Conservation (phyloP, 2,113 vertebrate genomes). For the Tenrec ecaudatus region DNA sequence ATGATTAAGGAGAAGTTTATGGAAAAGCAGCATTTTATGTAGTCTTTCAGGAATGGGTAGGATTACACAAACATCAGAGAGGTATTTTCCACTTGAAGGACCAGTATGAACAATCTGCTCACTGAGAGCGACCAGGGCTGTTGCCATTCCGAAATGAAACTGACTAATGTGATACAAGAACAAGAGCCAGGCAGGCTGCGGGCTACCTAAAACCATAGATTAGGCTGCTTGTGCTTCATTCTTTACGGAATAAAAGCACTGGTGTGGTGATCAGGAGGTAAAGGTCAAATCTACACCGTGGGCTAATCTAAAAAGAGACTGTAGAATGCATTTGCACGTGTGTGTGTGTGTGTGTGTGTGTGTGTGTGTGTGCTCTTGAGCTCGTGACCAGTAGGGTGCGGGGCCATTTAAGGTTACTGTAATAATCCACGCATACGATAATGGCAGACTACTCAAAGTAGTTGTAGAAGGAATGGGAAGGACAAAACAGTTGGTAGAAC, state of each 20-base stretch:
- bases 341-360: background rate
- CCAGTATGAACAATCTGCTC: rapidly evolving
- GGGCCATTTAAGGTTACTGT: background rate
- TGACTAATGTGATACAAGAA: rapidly evolving
- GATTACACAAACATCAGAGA: background rate
- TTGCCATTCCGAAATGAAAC: background rate
- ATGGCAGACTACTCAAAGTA: slow-evolving; percentile 4
- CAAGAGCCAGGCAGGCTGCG: rapidly evolving
- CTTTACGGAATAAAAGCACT: background rate
- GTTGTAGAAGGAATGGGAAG: background rate
- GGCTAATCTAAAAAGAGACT: background rate
- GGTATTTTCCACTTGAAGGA: too few relatives aligned
- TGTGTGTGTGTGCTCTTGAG: background rate
- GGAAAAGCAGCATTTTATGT: background rate
- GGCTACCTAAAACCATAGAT: rapidly evolving
- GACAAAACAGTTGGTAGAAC: slow-evolving; percentile 60
- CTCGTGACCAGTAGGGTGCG: background rate
- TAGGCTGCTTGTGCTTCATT: background rate
- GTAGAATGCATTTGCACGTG: too few relatives aligned
- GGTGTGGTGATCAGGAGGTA: background rate
- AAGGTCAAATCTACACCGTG: background rate
- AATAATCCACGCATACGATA: background rate
- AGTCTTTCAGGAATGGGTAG: background rate
- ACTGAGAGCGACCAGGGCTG: rapidly evolving
- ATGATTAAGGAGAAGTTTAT: background rate